phyloP scores from a whole-genome alignment of 2,113 vertebrate genomes.

The Athene noctua region DNA sequence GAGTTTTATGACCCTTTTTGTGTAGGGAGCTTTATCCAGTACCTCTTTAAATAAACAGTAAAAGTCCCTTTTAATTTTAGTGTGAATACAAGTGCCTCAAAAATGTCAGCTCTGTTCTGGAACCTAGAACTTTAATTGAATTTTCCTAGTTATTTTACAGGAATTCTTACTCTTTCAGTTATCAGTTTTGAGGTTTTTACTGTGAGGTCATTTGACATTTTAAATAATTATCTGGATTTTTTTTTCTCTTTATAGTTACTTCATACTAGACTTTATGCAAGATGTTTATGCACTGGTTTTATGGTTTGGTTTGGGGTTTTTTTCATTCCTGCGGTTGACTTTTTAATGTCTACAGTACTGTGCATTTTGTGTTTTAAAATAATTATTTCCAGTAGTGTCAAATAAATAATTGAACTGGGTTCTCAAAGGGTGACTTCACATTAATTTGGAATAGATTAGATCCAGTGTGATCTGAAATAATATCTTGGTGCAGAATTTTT shows the following conservation, averaged over 20 bases:
- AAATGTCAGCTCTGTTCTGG: not conserved
- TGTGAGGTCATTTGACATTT: not conserved
- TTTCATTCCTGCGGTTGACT: conserved; percentile 17
- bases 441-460: not conserved
- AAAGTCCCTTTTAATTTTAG: not conserved
- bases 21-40: not conserved
- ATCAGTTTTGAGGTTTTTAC: not conserved
- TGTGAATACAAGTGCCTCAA: not conserved
- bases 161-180: not conserved
- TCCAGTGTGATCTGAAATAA: not conserved
- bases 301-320: not conserved
- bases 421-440: not conserved
- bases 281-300: conserved; percentile 11
- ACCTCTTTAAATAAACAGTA: not conserved
- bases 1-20: not conserved
- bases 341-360: conserved; percentile 7
- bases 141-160: not conserved
- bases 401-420: not conserved
- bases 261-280: not conserved
- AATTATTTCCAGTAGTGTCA: not conserved
- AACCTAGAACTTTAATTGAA: not conserved
- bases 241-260: not conserved
- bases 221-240: not conserved
- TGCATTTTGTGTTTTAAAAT: conserved; percentile 25
- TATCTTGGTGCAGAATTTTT: not conserved